Base-by-base conservation (phyloP, 2,113 vertebrate species). In the Salvelinus alpinus region DNA sequence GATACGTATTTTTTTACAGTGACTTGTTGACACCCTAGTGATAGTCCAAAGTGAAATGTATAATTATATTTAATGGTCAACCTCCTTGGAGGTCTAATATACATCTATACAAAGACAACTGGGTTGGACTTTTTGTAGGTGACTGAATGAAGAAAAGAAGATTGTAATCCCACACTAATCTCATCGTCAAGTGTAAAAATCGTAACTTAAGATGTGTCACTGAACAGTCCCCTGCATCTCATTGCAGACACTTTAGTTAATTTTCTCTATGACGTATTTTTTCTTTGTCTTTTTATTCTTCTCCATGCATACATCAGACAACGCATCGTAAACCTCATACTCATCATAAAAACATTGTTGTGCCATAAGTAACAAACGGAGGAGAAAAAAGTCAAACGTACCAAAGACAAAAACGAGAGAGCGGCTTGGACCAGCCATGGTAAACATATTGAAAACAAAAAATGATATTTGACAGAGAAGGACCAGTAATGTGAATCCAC, bases 241-340 rank as follows among this genome's bases (percentile, higher is more conserved):
- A 83, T 90, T 93, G 91, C 88, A 93, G 91, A 91, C 86, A 77
- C 85, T 89, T 90, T 87, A 91, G 89, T 84, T 83, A 78, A 64
- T 71, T 57, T 47, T 59, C 34, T 38, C 31, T 64, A 24, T 78
- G 66, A 77, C 72, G 79, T 79, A 75, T 82, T 54, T 72, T 72
- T 70, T 70, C 24, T 0, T 18, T 25, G 38, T 47, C 7, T 65
- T 48, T 73, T 82, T 67, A 84, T 93, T 91, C 84, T 79, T 90
- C 93, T 93, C 93, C 95, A 96, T 95, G 96, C 93, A 94, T 95
- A 95, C 88, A 92, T 88, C 84, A 70, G 92, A 91, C 95, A 92
- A 95, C 92, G 92, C 81, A 88, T 84, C 86, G 84, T 86, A 93
- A 94, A 92, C 89, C 81, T 86, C 85, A 85, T 85, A 81, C 79